These are phyloP conservation scores for Acropternis orthonyx DNA, from an alignment of 2,797 vertebrate species.

Conservation along the genomic window DNA sequence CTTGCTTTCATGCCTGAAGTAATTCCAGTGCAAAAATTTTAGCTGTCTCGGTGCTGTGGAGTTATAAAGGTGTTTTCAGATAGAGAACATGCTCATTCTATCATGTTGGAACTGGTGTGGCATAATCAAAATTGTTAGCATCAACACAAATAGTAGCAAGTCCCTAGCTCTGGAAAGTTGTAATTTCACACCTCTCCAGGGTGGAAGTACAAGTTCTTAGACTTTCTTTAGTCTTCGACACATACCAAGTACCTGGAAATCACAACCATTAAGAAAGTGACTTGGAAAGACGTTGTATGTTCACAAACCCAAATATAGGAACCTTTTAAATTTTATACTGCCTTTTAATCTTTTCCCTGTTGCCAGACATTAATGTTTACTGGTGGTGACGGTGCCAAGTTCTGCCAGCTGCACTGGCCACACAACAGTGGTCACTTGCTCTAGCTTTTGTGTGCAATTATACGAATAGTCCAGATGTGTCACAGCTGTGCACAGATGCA, in stretches of 20 bases:
- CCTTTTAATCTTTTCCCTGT: neutral
- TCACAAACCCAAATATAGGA: neutral
- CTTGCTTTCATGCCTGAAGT: neutral
- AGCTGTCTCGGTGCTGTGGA: neutral
- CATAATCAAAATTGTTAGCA: neutral
- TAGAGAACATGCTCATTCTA: neutral
- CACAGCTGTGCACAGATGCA: neutral
- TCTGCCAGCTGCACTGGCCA: neutral
- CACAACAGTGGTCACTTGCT: neutral
- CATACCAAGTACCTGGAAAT: neutral
- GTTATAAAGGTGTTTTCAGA: neutral
- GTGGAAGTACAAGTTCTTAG: neutral
- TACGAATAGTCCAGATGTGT: neutral
- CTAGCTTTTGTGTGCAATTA: neutral
- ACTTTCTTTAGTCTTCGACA: neutral
- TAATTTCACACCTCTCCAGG: neutral
- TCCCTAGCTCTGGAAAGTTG: neutral
- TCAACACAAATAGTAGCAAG: neutral
- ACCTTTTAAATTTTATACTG: neutral
- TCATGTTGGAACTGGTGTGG: neutral
- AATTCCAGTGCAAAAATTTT: neutral
- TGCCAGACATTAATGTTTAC: neutral
- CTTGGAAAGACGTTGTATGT: neutral
- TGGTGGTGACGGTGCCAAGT: neutral
- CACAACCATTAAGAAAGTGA: neutral